A percentile compares a stretch with the other conserved stretches of the same genome.
These are phyloP conservation scores for Lacerta bilineata DNA, from an alignment of 2,797 vertebrate species.

Conservation along the genomic window DNA sequence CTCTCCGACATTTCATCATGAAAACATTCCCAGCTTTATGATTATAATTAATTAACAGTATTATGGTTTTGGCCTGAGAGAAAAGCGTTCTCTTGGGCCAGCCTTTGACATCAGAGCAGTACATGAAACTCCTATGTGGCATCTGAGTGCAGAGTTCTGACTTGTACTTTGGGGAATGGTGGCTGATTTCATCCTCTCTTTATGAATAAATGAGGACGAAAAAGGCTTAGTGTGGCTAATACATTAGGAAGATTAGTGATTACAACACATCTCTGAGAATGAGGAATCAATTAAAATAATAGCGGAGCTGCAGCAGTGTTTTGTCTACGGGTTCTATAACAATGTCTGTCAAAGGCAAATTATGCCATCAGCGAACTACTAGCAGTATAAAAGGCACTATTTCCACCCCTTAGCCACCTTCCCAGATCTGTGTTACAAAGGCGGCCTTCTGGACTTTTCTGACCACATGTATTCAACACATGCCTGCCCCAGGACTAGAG, in stretches of 20 bases:
- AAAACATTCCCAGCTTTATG: constrained; percentile 52
- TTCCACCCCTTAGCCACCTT: constrained; percentile 56
- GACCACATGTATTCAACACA: constrained; percentile 33
- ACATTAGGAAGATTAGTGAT: constrained; percentile 39
- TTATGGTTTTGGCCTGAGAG: constrained; percentile 56
- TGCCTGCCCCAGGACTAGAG: no score
- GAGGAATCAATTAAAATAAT: constrained; percentile 27
- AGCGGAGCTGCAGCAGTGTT: constrained; percentile 4
- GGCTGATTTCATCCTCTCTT: constrained; percentile 6
- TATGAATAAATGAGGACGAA: background rate
- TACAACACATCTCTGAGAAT: constrained; percentile 29
- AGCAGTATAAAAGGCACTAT: constrained; percentile 46
- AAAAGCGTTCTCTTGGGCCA: constrained; percentile 26
- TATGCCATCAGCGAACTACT: constrained; percentile 29
- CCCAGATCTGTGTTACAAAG: constrained; percentile 52
- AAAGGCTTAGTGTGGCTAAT: background rate
- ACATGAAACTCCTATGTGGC: constrained; percentile 11
- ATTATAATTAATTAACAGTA: constrained; percentile 53
- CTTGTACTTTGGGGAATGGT: background rate
- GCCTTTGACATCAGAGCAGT: background rate
- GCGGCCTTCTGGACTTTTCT: constrained; percentile 55
- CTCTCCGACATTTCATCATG: constrained; percentile 37
- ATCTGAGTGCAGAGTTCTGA: constrained; percentile 4
- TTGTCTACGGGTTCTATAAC: constrained; percentile 25
- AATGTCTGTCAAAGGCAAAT: constrained; percentile 58